Conservation (phyloP, 2,888 invertebrate species). For the Gasteruption jaculator region DNA sequence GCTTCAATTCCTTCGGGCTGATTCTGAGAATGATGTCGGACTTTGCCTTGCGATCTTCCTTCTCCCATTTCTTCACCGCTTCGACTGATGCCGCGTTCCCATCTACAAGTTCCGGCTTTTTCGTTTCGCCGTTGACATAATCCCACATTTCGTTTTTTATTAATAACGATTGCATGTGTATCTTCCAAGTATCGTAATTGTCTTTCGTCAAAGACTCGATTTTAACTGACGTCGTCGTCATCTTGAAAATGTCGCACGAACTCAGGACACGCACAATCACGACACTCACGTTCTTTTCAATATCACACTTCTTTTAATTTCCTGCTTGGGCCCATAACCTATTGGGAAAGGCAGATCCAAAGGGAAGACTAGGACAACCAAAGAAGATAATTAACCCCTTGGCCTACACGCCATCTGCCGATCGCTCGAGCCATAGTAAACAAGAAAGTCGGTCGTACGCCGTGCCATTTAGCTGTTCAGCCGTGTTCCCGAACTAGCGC, state of each 20-base stretch:
- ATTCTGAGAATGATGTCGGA: slow-evolving; percentile 4
- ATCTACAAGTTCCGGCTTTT: background rate
- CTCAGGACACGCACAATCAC: too few species aligned
- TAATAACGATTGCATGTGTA: too few species aligned
- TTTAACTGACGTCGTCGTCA: background rate
- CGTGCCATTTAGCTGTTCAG: too few species aligned
- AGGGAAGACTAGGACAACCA: too few species aligned
- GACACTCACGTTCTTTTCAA: background rate
- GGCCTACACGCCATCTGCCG: too few species aligned
- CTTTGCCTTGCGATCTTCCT: slow-evolving; percentile 1
- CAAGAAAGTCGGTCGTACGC: too few species aligned
- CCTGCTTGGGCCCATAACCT: slow-evolving; percentile 1
- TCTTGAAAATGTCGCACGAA: too few species aligned
- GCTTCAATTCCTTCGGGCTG: slow-evolving; percentile 1
- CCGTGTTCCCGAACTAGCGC: too few species aligned
- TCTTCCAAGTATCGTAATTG: background rate
- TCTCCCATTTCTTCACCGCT: slow-evolving; percentile 1
- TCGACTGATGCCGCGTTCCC: background rate
- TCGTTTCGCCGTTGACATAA: background rate
- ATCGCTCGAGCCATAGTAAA: too few species aligned
- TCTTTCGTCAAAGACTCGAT: background rate
- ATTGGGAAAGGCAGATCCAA: background rate
- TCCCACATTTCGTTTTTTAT: background rate
- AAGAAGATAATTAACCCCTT: too few species aligned
- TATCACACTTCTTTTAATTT: background rate